phyloP scores from a whole-genome alignment of 2,888 invertebrate species.

The Abscondita cerata region DNA sequence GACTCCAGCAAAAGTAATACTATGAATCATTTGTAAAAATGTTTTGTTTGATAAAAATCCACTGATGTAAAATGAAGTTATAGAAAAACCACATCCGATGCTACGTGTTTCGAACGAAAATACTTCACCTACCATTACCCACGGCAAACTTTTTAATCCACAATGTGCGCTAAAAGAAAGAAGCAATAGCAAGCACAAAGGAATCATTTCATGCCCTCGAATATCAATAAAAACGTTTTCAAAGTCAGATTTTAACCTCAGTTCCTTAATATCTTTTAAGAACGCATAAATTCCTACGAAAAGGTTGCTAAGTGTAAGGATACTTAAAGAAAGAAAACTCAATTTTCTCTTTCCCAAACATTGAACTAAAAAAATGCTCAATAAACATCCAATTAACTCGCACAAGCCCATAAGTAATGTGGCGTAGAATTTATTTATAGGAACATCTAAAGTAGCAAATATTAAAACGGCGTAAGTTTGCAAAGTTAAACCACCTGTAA shows the following conservation, averaged over 20 bases:
- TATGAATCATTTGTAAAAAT: conserved; percentile 70
- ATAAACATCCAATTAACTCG: conserved; percentile 70
- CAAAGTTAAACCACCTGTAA: conserved; percentile 77
- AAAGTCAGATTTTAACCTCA: neutral
- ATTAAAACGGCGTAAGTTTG: conserved; percentile 78
- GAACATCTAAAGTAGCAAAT: conserved; percentile 73
- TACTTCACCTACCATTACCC: conserved; percentile 83
- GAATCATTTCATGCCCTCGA: conserved; percentile 65
- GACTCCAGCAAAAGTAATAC: conserved; percentile 72
- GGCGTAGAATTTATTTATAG: conserved; percentile 78
- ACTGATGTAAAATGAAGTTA: conserved; percentile 77
- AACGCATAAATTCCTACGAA: neutral
- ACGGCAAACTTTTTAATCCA: conserved; percentile 75
- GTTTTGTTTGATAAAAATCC: conserved; percentile 78
- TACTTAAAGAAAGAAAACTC: conserved; percentile 70
- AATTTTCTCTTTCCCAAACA: conserved; percentile 76
- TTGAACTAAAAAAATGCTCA: conserved; percentile 72
- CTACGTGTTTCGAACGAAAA: conserved; percentile 73
- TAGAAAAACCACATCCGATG: conserved; percentile 74
- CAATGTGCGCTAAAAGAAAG: conserved; percentile 74
- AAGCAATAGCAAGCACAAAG: conserved; percentile 69
- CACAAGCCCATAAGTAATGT: conserved; percentile 74
- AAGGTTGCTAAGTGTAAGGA: conserved; percentile 49
- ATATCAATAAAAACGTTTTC: neutral
- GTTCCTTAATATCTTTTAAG: neutral